Percentiles rank a stretch among this genome's conserved stretches.
These are phyloP conservation scores for Caenorhabditis sp. DNA, from an alignment of 2,888 invertebrate species.

Conservation along the genomic window DNA sequence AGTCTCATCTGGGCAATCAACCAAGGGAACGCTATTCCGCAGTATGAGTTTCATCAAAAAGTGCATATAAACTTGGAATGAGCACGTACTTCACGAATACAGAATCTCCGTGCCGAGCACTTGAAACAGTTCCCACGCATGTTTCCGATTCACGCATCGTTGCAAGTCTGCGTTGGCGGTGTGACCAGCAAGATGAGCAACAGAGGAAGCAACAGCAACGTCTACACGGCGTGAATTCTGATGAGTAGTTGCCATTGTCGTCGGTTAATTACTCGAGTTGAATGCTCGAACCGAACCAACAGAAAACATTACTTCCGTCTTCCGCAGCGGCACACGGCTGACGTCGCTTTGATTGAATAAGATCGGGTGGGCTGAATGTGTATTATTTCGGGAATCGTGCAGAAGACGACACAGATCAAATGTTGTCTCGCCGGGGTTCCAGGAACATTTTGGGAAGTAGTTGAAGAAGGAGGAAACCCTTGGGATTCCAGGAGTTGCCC, in stretches of 20 bases:
- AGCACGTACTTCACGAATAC: no score
- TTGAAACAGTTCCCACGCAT: conserved; percentile 21
- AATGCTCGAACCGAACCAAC: conserved; percentile 31
- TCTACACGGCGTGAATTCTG: conserved; percentile 16
- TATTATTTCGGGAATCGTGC: background rate
- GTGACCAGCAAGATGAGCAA: conserved; percentile 16
- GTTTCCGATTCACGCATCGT: conserved; percentile 11
- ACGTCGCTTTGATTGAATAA: conserved; percentile 4
- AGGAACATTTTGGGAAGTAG: background rate
- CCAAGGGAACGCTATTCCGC: no score
- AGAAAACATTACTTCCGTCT: conserved; percentile 46
- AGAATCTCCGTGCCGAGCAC: background rate
- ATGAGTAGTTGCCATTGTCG: conserved; percentile 17
- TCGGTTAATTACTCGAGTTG: conserved; percentile 37
- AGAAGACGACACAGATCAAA: no score
- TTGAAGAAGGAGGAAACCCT: no score
- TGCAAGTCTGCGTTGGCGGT: conserved; percentile 12
- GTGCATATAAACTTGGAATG: no score
- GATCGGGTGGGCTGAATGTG: background rate
- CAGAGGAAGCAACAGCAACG: background rate
- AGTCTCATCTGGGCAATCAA: background rate
- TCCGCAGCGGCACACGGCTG: background rate
- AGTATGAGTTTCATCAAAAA: no score
- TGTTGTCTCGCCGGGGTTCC: conserved; percentile 10
- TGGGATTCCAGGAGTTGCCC: conserved; percentile 10